Percentiles rank a stretch among this genome's conserved stretches.
phyloP scores from a whole-genome alignment of 92 coral and sea anemone genomes.

The Siderastrea radians region DNA sequence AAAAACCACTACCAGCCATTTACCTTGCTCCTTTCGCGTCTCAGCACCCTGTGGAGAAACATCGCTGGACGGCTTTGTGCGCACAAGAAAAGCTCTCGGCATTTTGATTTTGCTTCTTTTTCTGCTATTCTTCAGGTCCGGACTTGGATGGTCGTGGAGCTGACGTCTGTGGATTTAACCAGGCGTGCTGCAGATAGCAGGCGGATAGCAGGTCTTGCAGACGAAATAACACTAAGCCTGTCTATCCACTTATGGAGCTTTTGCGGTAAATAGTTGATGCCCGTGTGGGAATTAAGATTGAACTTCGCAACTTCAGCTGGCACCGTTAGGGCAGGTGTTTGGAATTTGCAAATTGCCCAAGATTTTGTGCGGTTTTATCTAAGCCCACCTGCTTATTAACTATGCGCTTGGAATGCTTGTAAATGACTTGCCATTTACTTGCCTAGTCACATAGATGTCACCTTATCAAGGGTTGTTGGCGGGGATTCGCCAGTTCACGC shows the following conservation, averaged over 20 bases:
- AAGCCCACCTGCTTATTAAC: constrained; percentile 28
- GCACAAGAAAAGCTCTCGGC: constrained; percentile 79
- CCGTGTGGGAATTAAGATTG: constrained; percentile 13
- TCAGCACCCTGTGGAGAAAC: constrained; percentile 53
- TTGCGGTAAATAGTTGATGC: constrained; percentile 52
- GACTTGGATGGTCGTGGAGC: background rate
- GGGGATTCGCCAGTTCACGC: background rate
- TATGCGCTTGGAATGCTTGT: constrained; percentile 24
- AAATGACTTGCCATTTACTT: constrained; percentile 50
- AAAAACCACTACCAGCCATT: constrained; percentile 51
- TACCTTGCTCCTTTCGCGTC: constrained; percentile 33
- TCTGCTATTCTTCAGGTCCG: background rate
- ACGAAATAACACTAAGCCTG: background rate
- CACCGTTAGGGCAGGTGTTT: constrained; percentile 26
- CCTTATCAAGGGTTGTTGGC: background rate
- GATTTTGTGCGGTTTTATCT: constrained; percentile 34
- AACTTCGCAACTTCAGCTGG: constrained; percentile 25
- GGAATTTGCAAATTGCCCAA: constrained; percentile 45
- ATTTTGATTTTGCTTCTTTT: constrained; percentile 31
- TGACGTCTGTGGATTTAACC: background rate
- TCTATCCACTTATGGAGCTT: constrained; percentile 10
- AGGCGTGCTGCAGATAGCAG: constrained; percentile 17
- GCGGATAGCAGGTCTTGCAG: constrained; percentile 17
- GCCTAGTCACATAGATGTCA: constrained; percentile 3
- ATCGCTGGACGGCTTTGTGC: constrained; percentile 64